A percentile compares a stretch with the other conserved stretches of the same genome.
These are phyloP conservation scores for Oryzias woworae DNA, from an alignment of 2,113 vertebrate species.

Conservation along the genomic window DNA sequence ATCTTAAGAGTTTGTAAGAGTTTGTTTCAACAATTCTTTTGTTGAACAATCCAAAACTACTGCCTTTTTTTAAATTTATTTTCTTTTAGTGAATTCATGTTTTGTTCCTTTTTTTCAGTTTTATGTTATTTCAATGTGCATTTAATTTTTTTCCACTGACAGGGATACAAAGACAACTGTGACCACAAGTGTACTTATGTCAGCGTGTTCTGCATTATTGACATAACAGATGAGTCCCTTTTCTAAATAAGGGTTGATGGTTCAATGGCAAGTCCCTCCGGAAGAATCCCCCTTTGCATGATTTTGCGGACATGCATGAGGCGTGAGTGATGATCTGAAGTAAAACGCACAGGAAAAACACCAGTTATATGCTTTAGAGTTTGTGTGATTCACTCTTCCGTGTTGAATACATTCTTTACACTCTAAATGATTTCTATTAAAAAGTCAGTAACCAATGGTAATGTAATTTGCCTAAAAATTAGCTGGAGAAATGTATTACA, in stretches of 20 bases:
- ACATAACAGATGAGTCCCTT: slow-evolving; percentile 33
- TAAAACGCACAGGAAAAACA: slow-evolving; percentile 41
- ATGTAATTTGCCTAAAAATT: slow-evolving; percentile 35
- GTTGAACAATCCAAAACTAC: too few relatives aligned
- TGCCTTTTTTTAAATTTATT: too few relatives aligned
- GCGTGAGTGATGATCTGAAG: slow-evolving; percentile 12
- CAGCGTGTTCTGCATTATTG: slow-evolving; percentile 45
- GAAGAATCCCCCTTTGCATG: slow-evolving; percentile 11
- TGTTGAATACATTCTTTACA: slow-evolving; percentile 70
- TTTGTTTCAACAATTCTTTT: too few relatives aligned
- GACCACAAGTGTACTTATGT: slow-evolving; percentile 4
- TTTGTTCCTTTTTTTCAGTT: too few relatives aligned
- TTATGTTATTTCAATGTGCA: too few relatives aligned
- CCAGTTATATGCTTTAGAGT: slow-evolving; percentile 60
- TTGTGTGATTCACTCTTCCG: slow-evolving; percentile 54
- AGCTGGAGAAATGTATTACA: slow-evolving; percentile 16
- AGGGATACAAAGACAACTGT: too few relatives aligned
- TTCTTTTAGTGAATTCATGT: too few relatives aligned
- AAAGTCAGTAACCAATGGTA: slow-evolving; percentile 43
- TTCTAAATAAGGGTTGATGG: slow-evolving; percentile 7
- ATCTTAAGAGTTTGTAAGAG: too few relatives aligned
- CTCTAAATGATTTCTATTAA: slow-evolving; percentile 68
- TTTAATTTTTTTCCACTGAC: too few relatives aligned
- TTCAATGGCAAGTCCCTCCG: slow-evolving; percentile 18
- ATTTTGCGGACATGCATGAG: slow-evolving; percentile 23